Percentiles rank a stretch among this genome's conserved stretches.
These are phyloP conservation scores for Eretmochelys imbricata DNA, from an alignment of 2,113 vertebrate genomes.

Conservation along the genomic window DNA sequence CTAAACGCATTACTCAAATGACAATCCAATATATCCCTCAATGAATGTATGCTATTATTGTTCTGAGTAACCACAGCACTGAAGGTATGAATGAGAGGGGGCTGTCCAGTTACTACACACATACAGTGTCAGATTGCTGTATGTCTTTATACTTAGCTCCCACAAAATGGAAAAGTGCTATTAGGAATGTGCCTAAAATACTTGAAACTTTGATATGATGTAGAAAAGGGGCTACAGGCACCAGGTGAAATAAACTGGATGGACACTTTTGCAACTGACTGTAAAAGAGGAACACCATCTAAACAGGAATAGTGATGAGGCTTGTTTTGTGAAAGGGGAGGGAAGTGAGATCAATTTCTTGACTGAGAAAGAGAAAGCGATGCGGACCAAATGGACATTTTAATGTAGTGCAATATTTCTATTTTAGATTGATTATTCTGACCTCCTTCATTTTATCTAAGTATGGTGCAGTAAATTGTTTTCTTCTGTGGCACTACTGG, in stretches of 20 bases:
- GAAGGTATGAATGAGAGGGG: neutral
- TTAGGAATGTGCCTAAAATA: too few relatives aligned
- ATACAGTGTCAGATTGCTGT: neutral
- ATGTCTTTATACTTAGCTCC: neutral
- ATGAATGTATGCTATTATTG: neutral
- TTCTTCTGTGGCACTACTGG: neutral
- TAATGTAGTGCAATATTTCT: slow-evolving; percentile 12
- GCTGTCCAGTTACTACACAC: neutral
- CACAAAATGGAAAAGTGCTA: neutral
- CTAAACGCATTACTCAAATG: neutral
- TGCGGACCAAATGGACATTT: slow-evolving; percentile 31
- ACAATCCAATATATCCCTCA: neutral
- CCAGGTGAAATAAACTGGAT: neutral
- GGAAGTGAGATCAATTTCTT: neutral
- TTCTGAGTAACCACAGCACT: slow-evolving; percentile 14
- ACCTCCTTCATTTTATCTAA: slow-evolving; percentile 25
- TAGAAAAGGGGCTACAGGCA: neutral
- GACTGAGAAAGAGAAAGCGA: slow-evolving; percentile 4
- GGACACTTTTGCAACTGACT: slow-evolving; percentile 23
- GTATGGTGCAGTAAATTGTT: slow-evolving; percentile 14
- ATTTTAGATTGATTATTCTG: slow-evolving; percentile 49
- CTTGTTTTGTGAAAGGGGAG: neutral
- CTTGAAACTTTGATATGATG: neutral
- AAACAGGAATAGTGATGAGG: neutral
- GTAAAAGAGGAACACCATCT: neutral